These are phyloP conservation scores for Scrobipalpa atriplicella DNA, from an alignment of 2,888 invertebrate genomes.

Conservation along the genomic window DNA sequence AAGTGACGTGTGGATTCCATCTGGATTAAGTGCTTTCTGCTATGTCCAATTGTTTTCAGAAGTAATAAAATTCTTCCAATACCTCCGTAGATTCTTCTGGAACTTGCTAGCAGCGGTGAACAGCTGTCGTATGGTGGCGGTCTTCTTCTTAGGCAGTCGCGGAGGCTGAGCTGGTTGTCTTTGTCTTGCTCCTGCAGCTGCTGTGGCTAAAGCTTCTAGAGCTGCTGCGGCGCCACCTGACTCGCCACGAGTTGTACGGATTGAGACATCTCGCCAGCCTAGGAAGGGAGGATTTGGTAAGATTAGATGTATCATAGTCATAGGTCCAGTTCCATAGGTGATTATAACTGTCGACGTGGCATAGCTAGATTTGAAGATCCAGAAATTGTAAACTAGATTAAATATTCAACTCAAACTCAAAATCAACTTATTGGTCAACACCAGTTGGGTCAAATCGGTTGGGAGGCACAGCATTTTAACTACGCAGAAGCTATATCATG, in stretches of 20 bases:
- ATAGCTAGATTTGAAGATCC: background rate
- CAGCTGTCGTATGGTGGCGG: conserved; percentile 95
- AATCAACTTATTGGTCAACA: too few relatives aligned
- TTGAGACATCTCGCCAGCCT: conserved; percentile 95
- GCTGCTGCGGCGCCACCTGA: conserved; percentile 87
- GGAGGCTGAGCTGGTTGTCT: conserved; percentile 82
- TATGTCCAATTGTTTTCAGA: too few relatives aligned
- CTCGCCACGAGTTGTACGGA: conserved; percentile 84
- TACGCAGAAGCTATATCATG: too few relatives aligned
- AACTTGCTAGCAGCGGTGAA: conserved; percentile 98
- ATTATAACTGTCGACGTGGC: too few relatives aligned
- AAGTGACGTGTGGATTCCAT: too few relatives aligned
- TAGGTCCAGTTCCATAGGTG: too few relatives aligned
- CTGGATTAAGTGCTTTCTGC: too few relatives aligned
- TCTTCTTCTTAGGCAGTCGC: conserved; percentile 91
- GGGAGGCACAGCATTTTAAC: too few relatives aligned
- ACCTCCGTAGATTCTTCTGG: conserved; percentile 94
- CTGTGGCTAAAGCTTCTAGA: conserved; percentile 84
- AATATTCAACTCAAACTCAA: too few relatives aligned
- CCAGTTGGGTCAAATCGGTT: too few relatives aligned
- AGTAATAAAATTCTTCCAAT: too few relatives aligned
- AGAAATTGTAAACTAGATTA: too few relatives aligned
- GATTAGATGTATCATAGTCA: background rate
- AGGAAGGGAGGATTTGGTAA: conserved; percentile 19
- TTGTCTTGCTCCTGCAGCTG: conserved; percentile 76